Base-by-base conservation (phyloP, 2,797 vertebrate genomes). In the Echeneis naucrates region DNA sequence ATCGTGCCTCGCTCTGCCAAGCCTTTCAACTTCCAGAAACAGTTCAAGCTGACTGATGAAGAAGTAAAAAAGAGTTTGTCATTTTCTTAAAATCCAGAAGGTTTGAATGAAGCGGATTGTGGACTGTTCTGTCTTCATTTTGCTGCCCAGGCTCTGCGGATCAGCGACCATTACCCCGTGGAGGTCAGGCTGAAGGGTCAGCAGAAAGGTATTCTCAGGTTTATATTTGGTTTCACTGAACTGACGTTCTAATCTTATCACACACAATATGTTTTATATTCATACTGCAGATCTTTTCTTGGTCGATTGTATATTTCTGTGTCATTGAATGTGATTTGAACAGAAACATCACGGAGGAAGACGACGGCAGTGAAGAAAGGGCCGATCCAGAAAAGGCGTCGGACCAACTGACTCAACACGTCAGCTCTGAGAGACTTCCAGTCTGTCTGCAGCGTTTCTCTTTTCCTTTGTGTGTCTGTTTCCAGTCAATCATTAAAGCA, bases 151-250 rank as follows among this genome's bases (percentile, higher is more conserved):
- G 93, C 93, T 68, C 77, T 85, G 40, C 1, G 75, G 0, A 83
- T 94, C 66, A 94, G 92, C 62, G 93, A 94, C 66, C 93, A 94
- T 72, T 94, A 93, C 54, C 93, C 93, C 4, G 92, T 93, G 78
- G 93, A 94, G 78, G 92, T 94, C 64, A 72, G 67, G 55, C 83
- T 93, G 59, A 81, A 57, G 74, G 37, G 32, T 19, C 53, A 24
- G 33, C 54, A 37, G 0, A 77, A 27, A 76, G 82, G 79, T 84
- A 23, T 5, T 9, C 19, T 4, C 27, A 3, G 2, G 32, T 72
- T 33, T 12, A 19, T 4, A 40, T n/a, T 27, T 30, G 27, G 30
- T 3, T 30, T 3, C 27, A 40, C n/a, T n/a, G n/a, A 2, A 4
- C 26, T 35, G 12, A 53, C 42, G 8, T 6, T 38, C 12, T 14